Evolutionary conservation across 2,888 invertebrate species (phyloP), one percentile per base, ranked within the genome.

Genomic region (Orchesella flavescens): DNA sequence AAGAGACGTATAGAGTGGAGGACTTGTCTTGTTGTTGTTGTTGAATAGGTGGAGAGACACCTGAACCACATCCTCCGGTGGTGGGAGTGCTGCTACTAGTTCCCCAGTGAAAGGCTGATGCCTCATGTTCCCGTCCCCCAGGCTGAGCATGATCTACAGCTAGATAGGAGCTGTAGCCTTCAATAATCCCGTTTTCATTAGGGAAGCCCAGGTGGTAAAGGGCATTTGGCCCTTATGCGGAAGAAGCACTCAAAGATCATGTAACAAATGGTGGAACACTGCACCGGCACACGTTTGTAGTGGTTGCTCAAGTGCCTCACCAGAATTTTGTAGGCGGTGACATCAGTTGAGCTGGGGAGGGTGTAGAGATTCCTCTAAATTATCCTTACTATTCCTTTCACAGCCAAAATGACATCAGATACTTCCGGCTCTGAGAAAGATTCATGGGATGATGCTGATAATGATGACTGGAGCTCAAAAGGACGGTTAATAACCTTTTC

Each of bases 161-260:
- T 72, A 94, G 90, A 89, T 94, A 94, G 13, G 94, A 93, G 90
- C 94, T 95, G 89, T 92, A 95, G 69, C 92, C 91, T n/a, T 84
- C 74, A 5, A 77, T 72, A n/a, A 84, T 49, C 3, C 59, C 84
- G 5, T 57, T 72, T 4, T 78, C 53, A n/a, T 94, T 93, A 87
- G 93, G 93, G 91, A 93, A 96, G 55, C 95, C 97, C 89, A 95
- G 93, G 90, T 94, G 95, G 91, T 94, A 95, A 83, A 93, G 91
- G 73, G 93, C 92, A 91, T 97, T n/a, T 96, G 12, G 95, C 95
- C 87, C 97, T 93, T 88, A 97, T 93, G 87, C 94, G 94, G 88
- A 97, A 92, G 90, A 97, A 93, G 92, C 95, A 94, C 87, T 95
- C 94, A 89, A 97, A 94, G 88, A 97, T 95, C 96, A 96, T 92